Evolutionary conservation across 2,888 invertebrate species (phyloP), one percentile per base, ranked within the genome.

Genomic region (Strigamia transsilvanica): DNA sequence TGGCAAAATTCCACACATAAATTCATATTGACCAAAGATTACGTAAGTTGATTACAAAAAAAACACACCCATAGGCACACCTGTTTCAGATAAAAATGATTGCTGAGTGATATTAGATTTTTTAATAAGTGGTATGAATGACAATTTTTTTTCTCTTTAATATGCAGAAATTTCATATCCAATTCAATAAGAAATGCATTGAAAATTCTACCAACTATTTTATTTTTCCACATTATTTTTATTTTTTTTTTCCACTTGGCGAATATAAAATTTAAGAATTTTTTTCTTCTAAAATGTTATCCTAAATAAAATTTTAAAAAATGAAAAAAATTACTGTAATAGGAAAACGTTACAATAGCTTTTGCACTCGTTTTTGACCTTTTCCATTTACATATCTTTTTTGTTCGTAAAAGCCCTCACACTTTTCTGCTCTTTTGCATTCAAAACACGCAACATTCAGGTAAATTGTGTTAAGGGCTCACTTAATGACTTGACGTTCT

Each of bases 401-500:
- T 73, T 15, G 12, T 32, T 27, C 12, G 12, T 27, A 23, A 32
- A 73, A 73, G n/a, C 32, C 27, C 73, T 73, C 73, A 27, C 73
- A 73, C 73, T 32, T 73, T 73, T 73, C 73, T 73, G 73, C 73
- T 73, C 73, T 73, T 73, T 73, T 73, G 73, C 73, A 73, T 73
- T 73, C 73, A 23, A 73, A 73, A 73, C 73, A 73, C 73, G 73
- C 27, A 73, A 32, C 73, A 73, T 73, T 73, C 73, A 73, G 73
- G 73, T 73, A 73, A 73, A 73, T 73, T 73, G 73, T 73, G 73
- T 73, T 73, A 73, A 73, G 73, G 73, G 73, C 32, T 73, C 73
- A 73, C 73, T 73, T 73, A 73, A 73, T 73, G 73, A 73, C 73
- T 73, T 73, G 73, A 73, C 73, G 73, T 73, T 73, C 73, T 73